Conservation (phyloP, 2,797 vertebrate species). For the Graptemys geographica region DNA sequence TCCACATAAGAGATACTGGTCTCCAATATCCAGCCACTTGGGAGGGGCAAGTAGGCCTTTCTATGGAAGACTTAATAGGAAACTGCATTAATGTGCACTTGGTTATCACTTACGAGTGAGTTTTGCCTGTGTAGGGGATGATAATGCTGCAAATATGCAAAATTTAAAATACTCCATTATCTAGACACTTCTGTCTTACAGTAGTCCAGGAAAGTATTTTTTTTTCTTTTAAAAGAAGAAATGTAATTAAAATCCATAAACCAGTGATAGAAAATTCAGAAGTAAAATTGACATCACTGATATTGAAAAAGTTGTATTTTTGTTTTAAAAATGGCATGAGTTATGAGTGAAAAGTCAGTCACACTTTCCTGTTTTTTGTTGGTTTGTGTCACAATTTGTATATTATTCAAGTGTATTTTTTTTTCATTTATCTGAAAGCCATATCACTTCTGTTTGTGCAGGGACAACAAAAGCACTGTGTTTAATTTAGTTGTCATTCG, state of each 20-base stretch:
- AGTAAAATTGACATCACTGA: neutral
- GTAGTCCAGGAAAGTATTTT: neutral
- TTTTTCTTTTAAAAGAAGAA: neutral
- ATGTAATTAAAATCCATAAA: neutral
- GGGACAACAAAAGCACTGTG: neutral
- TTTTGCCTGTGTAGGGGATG: neutral
- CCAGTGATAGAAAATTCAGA: neutral
- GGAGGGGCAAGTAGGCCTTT: neutral
- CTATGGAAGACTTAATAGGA: neutral
- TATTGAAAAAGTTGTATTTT: neutral
- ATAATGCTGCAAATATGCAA: neutral
- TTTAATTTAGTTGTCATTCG: conserved; percentile 58
- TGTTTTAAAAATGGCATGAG: neutral
- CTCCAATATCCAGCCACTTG: fast-evolving
- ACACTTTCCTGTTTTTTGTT: neutral
- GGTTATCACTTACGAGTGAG: neutral
- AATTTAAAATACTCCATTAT: neutral
- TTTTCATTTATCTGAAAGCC: neutral
- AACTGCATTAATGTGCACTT: neutral
- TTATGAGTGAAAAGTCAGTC: neutral
- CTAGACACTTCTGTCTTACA: neutral
- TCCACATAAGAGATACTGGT: neutral
- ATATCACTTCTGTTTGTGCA: neutral
- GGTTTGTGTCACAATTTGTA: neutral
- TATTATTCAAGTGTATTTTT: neutral